Conservation (phyloP, 2,888 invertebrate genomes). For the Bombylius discolor region DNA sequence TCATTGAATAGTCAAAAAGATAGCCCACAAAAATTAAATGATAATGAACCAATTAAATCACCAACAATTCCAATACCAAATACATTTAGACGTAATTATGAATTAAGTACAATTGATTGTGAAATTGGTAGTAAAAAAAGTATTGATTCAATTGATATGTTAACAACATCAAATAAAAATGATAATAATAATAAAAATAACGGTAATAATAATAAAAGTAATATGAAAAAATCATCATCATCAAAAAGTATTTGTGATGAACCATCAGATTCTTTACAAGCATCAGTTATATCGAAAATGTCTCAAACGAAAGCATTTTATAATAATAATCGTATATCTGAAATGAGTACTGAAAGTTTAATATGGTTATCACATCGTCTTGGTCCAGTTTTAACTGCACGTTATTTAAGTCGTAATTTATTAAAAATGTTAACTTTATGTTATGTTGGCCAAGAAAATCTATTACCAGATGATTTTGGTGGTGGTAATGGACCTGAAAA, state of each 20-base stretch:
- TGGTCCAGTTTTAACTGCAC: constrained; percentile 87
- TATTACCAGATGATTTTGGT: constrained; percentile 40
- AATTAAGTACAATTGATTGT: constrained; percentile 46
- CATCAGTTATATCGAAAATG: constrained; percentile 31
- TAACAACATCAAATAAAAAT: constrained; percentile 21
- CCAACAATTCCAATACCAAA: constrained; percentile 60
- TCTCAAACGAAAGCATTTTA: constrained; percentile 13
- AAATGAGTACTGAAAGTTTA: constrained; percentile 76
- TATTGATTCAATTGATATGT: constrained; percentile 36
- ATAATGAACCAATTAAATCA: constrained; percentile 35
- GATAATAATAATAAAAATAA: neutral
- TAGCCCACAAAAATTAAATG: constrained; percentile 16
- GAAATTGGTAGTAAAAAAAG: constrained; percentile 50
- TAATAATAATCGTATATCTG: constrained; percentile 53
- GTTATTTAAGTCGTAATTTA: constrained; percentile 79
- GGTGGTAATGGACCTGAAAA: constrained; percentile 18
- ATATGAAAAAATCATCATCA: constrained; percentile 5
- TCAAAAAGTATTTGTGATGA: constrained; percentile 12
- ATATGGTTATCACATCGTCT: constrained; percentile 87
- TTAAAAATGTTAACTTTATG: constrained; percentile 88
- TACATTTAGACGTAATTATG: constrained; percentile 32
- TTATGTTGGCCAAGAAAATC: constrained; percentile 73
- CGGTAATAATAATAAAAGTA: constrained; percentile 1
- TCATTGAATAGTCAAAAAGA: constrained; percentile 26
- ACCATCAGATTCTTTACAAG: constrained; percentile 28